Base-by-base conservation (phyloP, 2,888 invertebrate genomes). In the Dryadula phaetusa region DNA sequence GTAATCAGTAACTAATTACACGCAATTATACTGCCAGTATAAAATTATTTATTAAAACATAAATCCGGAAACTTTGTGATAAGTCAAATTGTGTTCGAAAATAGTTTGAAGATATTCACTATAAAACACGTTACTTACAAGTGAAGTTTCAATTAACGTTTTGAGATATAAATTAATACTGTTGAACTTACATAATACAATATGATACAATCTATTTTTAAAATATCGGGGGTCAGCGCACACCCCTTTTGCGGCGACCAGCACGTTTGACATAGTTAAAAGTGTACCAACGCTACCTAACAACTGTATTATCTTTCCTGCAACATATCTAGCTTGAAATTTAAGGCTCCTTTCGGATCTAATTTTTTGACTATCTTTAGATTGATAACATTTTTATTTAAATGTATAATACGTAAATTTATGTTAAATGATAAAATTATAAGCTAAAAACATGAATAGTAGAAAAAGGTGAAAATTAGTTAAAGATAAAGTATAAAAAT, bases 201-300 rank as follows among this genome's bases (percentile, higher is more conserved):
- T 52, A 52, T 28, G 16, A 28, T 52, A 52, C 37, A 37, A 62
- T 37, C 37, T 49, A 62, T 62, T 49, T 52, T 22, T 49, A 22
- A 40, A 16, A 16, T 62, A 37, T 54, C 54, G 40, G 64, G 54
- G 64, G 64, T 64, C 64, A 54, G 49, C 42, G 52, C 64, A 54
- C 64, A 64, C 54, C 64, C 64, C 46, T 64, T 56, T 64, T 16
- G 40, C 40, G n/a, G 25, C 14, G 16, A 56, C 22, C 53, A 18
- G 53, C 42, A 25, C 25, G 40, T 63, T 42, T 14, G 44, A 53
- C 14, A 32, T 18, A 42, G 18, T 42, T 60, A 14, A 25, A 56
- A 22, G 20, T 40, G 22, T 40, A 16, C 22, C 40, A 22, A 56
- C 20, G 40, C 56, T 10, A 56, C 28, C n/a, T 52, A 25, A 14